These are phyloP conservation scores for Liopterus haemorrhoidalis DNA, from an alignment of 2,888 invertebrate species.

Conservation along the genomic window DNA sequence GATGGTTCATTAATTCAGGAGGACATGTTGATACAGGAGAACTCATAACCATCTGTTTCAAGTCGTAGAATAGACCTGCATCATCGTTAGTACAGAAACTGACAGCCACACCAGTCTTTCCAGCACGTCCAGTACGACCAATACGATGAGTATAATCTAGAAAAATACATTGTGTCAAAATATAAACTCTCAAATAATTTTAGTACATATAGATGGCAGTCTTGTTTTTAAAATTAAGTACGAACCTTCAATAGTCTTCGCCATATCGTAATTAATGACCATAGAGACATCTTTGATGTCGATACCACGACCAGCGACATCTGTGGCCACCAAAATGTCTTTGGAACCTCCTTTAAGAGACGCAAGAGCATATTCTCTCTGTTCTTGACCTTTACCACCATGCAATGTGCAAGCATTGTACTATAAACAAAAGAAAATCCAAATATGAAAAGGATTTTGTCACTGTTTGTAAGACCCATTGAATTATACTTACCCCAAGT, in stretches of 20 bases:
- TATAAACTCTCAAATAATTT: slow-evolving; percentile 1
- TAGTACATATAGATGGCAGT: neutral
- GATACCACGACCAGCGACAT: slow-evolving; percentile 99
- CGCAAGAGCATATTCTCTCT: slow-evolving; percentile 95
- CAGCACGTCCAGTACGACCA: slow-evolving; percentile 97
- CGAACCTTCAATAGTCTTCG: slow-evolving; percentile 89
- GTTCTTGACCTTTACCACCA: slow-evolving; percentile 99
- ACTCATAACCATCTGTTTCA: slow-evolving; percentile 82
- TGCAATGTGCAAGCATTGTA: slow-evolving; percentile 96
- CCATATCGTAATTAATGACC: slow-evolving; percentile 99
- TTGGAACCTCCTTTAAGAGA: slow-evolving; percentile 93
- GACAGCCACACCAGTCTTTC: slow-evolving; percentile 93
- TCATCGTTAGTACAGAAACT: slow-evolving; percentile 98
- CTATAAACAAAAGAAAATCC: too few relatives aligned
- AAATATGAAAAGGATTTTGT: too few relatives aligned
- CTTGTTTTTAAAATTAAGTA: too few relatives aligned
- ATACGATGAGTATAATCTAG: slow-evolving; percentile 94
- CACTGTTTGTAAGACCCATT: too few relatives aligned
- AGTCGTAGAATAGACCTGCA: slow-evolving; percentile 88
- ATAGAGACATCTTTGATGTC: slow-evolving; percentile 99
- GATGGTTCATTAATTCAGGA: slow-evolving; percentile 94
- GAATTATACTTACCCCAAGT: too few relatives aligned
- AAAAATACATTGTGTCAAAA: slow-evolving; percentile 30
- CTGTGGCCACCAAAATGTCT: slow-evolving; percentile 97
- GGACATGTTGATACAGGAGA: slow-evolving; percentile 94